Conservation (phyloP, 2,888 invertebrate genomes). For the Leptopilina syphax region DNA sequence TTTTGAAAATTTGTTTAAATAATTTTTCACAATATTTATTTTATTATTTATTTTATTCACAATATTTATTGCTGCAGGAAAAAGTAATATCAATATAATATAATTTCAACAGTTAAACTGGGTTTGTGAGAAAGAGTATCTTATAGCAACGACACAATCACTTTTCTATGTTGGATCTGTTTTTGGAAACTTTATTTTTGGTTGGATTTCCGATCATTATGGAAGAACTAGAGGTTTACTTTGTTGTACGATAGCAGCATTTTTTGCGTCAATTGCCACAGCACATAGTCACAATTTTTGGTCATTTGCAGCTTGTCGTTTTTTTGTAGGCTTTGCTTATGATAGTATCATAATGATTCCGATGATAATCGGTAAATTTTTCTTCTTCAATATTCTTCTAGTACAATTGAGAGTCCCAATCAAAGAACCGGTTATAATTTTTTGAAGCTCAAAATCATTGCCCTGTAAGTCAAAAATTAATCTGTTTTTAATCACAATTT, state of each 20-base stretch:
- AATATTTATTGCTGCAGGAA: too few species aligned
- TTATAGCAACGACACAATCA: constrained; percentile 77
- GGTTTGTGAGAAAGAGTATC: constrained; percentile 78
- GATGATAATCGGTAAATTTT: constrained; percentile 77
- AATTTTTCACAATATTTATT: too few species aligned
- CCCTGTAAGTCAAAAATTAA: too few species aligned
- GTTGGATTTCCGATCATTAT: constrained; percentile 79
- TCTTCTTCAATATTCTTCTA: background rate
- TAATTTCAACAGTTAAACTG: constrained; percentile 77
- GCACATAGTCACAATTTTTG: constrained; percentile 75
- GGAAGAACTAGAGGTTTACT: constrained; percentile 78
- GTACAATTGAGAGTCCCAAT: too few species aligned
- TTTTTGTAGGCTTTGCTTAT: constrained; percentile 79
- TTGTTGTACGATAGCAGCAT: constrained; percentile 74
- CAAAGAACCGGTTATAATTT: too few species aligned
- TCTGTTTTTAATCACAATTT: too few species aligned
- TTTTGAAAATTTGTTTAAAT: too few species aligned
- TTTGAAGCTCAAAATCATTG: too few species aligned
- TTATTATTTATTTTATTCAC: too few species aligned
- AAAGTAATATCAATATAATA: too few species aligned
- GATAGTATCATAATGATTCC: constrained; percentile 79
- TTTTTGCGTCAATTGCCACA: constrained; percentile 76
- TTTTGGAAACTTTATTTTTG: constrained; percentile 78
- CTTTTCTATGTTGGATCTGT: constrained; percentile 79
- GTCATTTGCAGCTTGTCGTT: constrained; percentile 77